phyloP scores from a whole-genome alignment of 2,797 vertebrate genomes.

The Furcifer pardalis region DNA sequence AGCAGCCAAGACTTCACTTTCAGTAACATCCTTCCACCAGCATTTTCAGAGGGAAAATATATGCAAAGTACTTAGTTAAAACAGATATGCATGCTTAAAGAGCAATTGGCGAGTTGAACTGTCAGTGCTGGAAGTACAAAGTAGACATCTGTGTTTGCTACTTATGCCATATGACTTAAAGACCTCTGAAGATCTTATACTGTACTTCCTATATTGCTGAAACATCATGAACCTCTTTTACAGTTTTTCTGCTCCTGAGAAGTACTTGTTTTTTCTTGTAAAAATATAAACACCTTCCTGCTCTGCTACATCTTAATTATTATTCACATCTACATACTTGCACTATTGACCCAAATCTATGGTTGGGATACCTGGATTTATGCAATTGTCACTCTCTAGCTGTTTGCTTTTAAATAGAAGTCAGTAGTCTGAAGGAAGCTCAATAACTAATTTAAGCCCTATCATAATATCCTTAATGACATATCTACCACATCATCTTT shows the following conservation, averaged over 20 bases:
- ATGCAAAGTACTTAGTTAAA: slow-evolving; percentile 18
- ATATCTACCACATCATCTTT: slow-evolving; percentile 65
- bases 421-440: slow-evolving; percentile 63
- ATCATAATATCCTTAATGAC: slow-evolving; percentile 70
- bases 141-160: accelerated
- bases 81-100: slow-evolving; percentile 42
- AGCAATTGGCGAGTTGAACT: not conserved
- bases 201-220: not conserved
- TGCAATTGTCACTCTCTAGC: slow-evolving; percentile 36
- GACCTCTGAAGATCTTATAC: too few species aligned
- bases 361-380: slow-evolving; percentile 61
- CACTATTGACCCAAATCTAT: slow-evolving; percentile 34
- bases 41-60: not conserved
- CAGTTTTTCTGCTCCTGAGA: not conserved
- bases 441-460: slow-evolving; percentile 82
- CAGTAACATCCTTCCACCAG: not conserved
- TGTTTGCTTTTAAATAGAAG: slow-evolving; percentile 56
- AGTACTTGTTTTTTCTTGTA: too few species aligned
- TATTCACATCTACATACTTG: slow-evolving; percentile 6
- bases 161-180: not conserved
- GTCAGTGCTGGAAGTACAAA: not conserved
- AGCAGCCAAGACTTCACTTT: not conserved
- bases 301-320: not conserved
- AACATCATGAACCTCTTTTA: not conserved
- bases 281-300: slow-evolving; percentile 15